Evolutionary conservation across 2,888 invertebrate genomes (phyloP), one percentile per base, ranked within the genome.

Genomic region (Philonicus albiceps): DNA sequence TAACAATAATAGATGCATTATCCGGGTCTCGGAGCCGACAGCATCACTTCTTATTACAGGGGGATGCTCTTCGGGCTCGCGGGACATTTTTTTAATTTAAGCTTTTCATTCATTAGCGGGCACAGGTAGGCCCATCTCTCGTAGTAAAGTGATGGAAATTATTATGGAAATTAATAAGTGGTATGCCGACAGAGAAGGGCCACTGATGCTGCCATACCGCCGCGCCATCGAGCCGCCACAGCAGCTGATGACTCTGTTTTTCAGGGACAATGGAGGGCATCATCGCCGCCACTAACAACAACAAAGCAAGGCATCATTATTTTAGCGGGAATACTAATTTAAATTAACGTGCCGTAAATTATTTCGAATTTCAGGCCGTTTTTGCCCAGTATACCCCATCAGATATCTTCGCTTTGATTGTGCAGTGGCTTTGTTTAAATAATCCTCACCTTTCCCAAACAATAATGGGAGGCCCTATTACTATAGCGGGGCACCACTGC

Each of bases 311-410:
- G 40, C 40, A 84, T 84, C 84, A 84, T 84, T 84, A 84, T 84
- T 73, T 73, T 73, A 43, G 43, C 43, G 27, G 34, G 16, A 37
- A 64, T 40, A 73, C 73, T 84, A 84, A 84, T 84, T 84, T 84
- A 84, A 84, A 84, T 84, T 84, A 84, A 84, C 84, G 84, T 43
- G 34, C 30, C 84, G 73, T 84, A 84, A 84, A 84, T 84, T 73
- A 84, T 73, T 84, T 84, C 37, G 72, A 73, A 84, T 73, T 84
- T 84, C 43, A 84, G 84, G 84, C 73, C 84, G 73, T 84, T 84
- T 84, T 27, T 8, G 43, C 22, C 31, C 74, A n/a, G 19, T n/a
- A 83, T 34, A 13, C 37, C 49, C 30, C 64, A 64, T 64, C 64
- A 64, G 64, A 64, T 49, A 49, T 49, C n/a, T n/a, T 64, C 64